Conservation (phyloP, 2,888 invertebrate species). For the Plebejus anna region DNA sequence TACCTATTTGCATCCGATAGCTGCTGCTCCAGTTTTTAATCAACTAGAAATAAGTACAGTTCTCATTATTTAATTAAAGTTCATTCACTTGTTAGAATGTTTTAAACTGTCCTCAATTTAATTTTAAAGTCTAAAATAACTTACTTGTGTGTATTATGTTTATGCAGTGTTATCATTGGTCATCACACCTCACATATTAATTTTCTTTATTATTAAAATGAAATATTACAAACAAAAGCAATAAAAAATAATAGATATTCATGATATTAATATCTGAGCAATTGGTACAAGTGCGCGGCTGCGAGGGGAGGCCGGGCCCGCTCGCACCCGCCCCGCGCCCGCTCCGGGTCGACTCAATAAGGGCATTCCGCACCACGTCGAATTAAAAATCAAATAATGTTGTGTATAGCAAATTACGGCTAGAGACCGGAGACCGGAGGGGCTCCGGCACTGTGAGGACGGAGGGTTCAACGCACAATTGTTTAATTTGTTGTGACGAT, state of each 20-base stretch:
- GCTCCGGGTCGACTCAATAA: slow-evolving; percentile 54
- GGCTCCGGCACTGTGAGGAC: not conserved
- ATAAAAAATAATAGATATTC: not conserved
- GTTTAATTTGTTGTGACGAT: slow-evolving; percentile 40
- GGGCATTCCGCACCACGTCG: slow-evolving; percentile 64
- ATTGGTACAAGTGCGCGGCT: slow-evolving; percentile 2
- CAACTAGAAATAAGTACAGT: too few relatives aligned
- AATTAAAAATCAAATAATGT: slow-evolving; percentile 79
- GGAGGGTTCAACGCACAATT: slow-evolving; percentile 30
- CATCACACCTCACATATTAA: too few relatives aligned
- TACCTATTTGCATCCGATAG: too few relatives aligned
- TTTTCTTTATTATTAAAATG: not conserved
- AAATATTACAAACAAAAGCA: slow-evolving; percentile 23
- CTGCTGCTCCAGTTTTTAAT: too few relatives aligned
- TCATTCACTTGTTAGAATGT: too few relatives aligned
- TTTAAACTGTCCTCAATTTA: too few relatives aligned
- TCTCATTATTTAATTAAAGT: too few relatives aligned
- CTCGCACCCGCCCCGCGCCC: too few relatives aligned
- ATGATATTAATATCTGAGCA: not conserved
- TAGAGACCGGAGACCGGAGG: slow-evolving; percentile 28
- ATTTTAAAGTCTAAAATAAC: too few relatives aligned
- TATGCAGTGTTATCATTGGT: too few relatives aligned
- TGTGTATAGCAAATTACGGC: slow-evolving; percentile 64
- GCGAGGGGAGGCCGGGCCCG: slow-evolving; percentile 24
- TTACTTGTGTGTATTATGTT: too few relatives aligned